These are phyloP conservation scores for Nineta flava DNA, from an alignment of 2,888 invertebrate genomes.

Conservation along the genomic window DNA sequence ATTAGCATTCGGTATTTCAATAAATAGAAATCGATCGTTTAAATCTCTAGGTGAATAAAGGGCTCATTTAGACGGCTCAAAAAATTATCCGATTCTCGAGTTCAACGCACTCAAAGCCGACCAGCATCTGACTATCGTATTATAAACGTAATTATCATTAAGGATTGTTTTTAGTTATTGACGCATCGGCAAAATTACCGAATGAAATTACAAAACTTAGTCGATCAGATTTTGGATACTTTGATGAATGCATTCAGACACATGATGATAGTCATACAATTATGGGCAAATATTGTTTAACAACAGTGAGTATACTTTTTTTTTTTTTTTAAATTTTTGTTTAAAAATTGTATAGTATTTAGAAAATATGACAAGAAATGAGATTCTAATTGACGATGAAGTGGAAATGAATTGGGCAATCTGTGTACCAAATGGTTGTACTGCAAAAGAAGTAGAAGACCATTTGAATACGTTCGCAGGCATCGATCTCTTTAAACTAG, in stretches of 20 bases:
- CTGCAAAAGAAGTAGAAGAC: background rate
- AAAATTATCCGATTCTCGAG: too few relatives aligned
- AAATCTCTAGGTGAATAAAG: too few relatives aligned
- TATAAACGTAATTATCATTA: too few relatives aligned
- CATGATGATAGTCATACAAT: constrained; percentile 9
- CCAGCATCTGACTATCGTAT: too few relatives aligned
- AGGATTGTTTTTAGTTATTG: constrained; percentile 26
- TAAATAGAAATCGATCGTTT: too few relatives aligned
- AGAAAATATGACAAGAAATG: too few relatives aligned
- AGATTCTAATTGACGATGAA: background rate
- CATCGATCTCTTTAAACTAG: background rate
- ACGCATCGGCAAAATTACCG: constrained; percentile 30
- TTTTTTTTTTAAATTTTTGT: too few relatives aligned
- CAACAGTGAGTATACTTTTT: too few relatives aligned
- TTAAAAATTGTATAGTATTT: too few relatives aligned
- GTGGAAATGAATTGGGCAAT: background rate
- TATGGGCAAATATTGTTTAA: constrained; percentile 4
- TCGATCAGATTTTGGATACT: constrained; percentile 28
- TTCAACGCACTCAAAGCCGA: too few relatives aligned
- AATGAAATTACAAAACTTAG: constrained; percentile 28
- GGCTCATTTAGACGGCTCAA: too few relatives aligned
- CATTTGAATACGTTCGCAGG: background rate
- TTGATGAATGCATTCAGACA: constrained; percentile 29
- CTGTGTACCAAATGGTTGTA: constrained; percentile 2
- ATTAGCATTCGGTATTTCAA: too few relatives aligned